Evolutionary conservation across 1,140 invertebrate genomes (phyloP).

Genomic region (Drosophila paulistorum): DNA sequence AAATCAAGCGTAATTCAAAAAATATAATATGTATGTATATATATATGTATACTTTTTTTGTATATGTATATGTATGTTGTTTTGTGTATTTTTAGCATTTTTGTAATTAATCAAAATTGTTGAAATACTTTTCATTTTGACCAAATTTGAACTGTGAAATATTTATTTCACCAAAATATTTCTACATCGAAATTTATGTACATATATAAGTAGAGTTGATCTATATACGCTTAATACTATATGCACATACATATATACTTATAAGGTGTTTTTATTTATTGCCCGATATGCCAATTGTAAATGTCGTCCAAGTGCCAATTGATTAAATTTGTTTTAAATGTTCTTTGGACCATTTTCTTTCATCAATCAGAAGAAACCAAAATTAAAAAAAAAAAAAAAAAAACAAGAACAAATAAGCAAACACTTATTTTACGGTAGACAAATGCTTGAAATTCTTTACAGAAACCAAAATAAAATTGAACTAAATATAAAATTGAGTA

Average conservation of each 20-base stretch:
- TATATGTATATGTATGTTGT: background rate
- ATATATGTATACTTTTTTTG: conserved; percentile 1
- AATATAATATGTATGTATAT: conserved; percentile 28
- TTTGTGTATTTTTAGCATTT: conserved; percentile 4
- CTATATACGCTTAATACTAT: background rate
- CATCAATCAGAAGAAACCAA: background rate
- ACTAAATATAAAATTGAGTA: conserved; percentile 33
- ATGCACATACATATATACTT: background rate
- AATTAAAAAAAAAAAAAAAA: too few relatives aligned
- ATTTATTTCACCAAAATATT: background rate
- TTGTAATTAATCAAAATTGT: conserved; percentile 57
- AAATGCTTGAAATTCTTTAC: conserved; percentile 55
- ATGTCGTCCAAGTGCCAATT: conserved; percentile 24
- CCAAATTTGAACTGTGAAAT: conserved; percentile 30
- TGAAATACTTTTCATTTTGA: conserved; percentile 31
- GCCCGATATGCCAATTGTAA: background rate
- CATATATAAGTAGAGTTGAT: background rate
- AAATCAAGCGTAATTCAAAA: background rate
- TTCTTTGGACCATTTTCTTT: background rate
- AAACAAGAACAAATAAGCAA: background rate
- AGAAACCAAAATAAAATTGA: conserved; percentile 48
- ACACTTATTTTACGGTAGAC: conserved; percentile 24
- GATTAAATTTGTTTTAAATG: conserved; percentile 30
- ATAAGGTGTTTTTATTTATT: conserved; percentile 1
- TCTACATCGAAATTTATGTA: background rate